Evolutionary conservation across 1,140 invertebrate species (phyloP).

Genomic region (Drosophila mayri): DNA sequence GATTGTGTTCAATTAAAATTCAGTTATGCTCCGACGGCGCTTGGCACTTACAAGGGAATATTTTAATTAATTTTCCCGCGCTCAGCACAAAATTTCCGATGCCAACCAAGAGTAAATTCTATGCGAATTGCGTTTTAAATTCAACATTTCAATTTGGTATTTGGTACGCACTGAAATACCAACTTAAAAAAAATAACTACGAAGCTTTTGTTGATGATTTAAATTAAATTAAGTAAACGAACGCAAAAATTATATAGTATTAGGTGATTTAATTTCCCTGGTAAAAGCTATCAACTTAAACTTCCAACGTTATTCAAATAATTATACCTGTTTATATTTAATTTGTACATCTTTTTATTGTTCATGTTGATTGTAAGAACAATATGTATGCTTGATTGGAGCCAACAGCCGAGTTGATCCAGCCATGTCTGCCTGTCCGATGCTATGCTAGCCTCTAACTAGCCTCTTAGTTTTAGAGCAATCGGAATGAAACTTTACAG

Average conservation of each 20-base stretch:
- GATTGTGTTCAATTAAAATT: conserved; percentile 84
- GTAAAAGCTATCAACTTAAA: background rate
- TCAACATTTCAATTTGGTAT: conserved; percentile 47
- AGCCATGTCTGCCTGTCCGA: background rate
- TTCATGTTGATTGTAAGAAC: too few relatives aligned
- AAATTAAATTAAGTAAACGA: background rate
- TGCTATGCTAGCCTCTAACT: too few relatives aligned
- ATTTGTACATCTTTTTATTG: too few relatives aligned
- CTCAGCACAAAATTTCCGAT: conserved; percentile 80
- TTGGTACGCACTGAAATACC: conserved; percentile 49
- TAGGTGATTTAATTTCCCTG: too few relatives aligned
- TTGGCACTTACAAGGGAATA: conserved; percentile 77
- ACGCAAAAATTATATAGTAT: background rate
- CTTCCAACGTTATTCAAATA: too few relatives aligned
- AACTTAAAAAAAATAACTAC: background rate
- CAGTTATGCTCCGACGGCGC: conserved; percentile 80
- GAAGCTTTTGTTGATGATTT: background rate
- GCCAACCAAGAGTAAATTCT: conserved; percentile 42
- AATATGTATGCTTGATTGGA: too few relatives aligned
- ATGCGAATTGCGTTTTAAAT: conserved; percentile 30
- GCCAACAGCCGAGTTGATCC: too few relatives aligned
- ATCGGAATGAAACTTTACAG: background rate
- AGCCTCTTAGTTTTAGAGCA: too few relatives aligned
- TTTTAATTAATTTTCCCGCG: conserved; percentile 84
- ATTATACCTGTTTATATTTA: too few relatives aligned